phyloP scores from a whole-genome alignment of 2,888 invertebrate genomes.

The Atrina japonica region DNA sequence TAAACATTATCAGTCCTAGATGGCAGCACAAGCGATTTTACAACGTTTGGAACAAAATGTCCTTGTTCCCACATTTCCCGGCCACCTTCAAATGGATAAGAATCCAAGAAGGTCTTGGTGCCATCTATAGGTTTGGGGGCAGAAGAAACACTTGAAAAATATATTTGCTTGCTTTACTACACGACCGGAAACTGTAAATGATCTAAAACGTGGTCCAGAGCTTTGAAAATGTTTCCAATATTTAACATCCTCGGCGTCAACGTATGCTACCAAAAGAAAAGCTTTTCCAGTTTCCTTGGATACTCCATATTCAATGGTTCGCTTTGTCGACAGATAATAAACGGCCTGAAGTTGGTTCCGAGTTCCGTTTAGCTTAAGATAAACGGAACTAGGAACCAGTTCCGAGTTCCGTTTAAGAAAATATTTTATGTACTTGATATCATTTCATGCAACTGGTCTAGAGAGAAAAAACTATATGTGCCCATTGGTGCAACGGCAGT shows the following conservation, averaged over 20 bases:
- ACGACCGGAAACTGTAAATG: neutral
- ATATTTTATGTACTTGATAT: neutral
- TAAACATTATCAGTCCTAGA: conserved; percentile 40
- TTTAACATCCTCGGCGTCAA: conserved; percentile 28
- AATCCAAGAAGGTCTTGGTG: conserved; percentile 41
- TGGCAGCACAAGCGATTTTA: conserved; percentile 35
- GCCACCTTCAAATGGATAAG: conserved; percentile 39
- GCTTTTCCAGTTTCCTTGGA: conserved; percentile 31
- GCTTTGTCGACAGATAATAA: conserved; percentile 36
- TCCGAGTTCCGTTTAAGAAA: conserved; percentile 13
- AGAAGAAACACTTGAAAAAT: conserved; percentile 15
- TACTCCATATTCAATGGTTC: conserved; percentile 42
- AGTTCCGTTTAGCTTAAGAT: conserved; percentile 39
- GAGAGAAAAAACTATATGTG: too few relatives aligned
- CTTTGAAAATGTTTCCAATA: conserved; percentile 41
- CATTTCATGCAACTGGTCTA: conserved; percentile 1
- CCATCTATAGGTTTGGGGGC: conserved; percentile 43
- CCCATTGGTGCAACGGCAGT: too few relatives aligned
- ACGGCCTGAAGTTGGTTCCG: conserved; percentile 13
- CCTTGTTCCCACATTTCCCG: conserved; percentile 48
- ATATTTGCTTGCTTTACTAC: conserved; percentile 30
- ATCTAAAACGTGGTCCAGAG: conserved; percentile 13
- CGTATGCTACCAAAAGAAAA: conserved; percentile 40
- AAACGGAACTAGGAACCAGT: conserved; percentile 27
- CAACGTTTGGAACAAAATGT: conserved; percentile 37